Evolutionary conservation across 2,888 invertebrate genomes (phyloP), one percentile per base, ranked within the genome.

Genomic region (Drosophila cyrtoloma): DNA sequence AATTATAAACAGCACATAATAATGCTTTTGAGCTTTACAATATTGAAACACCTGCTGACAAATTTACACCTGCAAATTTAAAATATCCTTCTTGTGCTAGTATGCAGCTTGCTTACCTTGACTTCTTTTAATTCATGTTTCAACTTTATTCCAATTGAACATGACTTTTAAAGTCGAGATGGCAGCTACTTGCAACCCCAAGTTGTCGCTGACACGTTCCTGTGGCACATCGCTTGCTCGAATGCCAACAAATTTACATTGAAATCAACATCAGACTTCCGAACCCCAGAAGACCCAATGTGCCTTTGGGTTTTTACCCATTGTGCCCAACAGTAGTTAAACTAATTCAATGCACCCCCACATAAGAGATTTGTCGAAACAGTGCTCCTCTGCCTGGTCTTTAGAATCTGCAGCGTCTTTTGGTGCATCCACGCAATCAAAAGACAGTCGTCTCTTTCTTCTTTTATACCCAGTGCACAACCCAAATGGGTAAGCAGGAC

Each of bases 341-440:
- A 84, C 81, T 86, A 88, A 88, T 88, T 88, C 74, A 86, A 88
- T 86, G 84, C 81, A 83, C 86, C 84, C 89, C 86, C 86, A 84
- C 82, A 69, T 69, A 51, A 22, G 47, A 51, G 47, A 53, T 33
- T 47, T 39, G 28, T 14, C 10, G 33, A 58, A 42, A 64, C 53
- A 53, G 58, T 44, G 39, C 62, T 39, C 22, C 47, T 68, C 44
- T 37, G 37, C 28, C 16, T n/a, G 47, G 63, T 60, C 57, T 72
- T 73, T 52, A 57, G 73, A 69, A 63, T 55, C 58, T 66, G 75
- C 71, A 75, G 72, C 83, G 47, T 87, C 84, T 82, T 84, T 55
- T 71, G 76, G 71, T 76, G 84, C 74, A 87, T 63, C 61, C 64
- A 65, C 69, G 63, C 67, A 64, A 67, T 58, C 67, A 75, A 70